Conservation (phyloP, 2,113 vertebrate species). For the Grallaria varia region DNA sequence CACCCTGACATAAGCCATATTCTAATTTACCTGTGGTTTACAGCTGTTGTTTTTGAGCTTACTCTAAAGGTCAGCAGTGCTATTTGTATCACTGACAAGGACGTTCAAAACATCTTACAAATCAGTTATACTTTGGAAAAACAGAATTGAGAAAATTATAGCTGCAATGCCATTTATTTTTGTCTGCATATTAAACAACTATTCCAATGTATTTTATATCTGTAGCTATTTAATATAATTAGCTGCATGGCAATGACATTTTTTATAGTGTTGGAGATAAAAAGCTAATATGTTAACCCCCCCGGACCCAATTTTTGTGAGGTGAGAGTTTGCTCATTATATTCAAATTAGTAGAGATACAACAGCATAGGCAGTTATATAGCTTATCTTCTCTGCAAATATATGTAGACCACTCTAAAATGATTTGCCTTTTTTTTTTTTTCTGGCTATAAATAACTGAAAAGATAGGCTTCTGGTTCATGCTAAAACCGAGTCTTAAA, state of each 20-base stretch:
- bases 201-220: constrained; percentile 29
- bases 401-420: constrained; percentile 26
- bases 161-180: constrained; percentile 34
- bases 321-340: constrained; percentile 56
- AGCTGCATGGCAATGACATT: constrained; percentile 33
- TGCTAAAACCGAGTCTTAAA: neutral
- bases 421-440: neutral
- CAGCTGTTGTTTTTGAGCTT: constrained; percentile 11
- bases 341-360: constrained; percentile 52
- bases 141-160: constrained; percentile 8
- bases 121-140: constrained; percentile 13
- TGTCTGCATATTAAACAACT: constrained; percentile 39
- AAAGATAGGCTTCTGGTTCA: neutral
- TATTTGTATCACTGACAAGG: constrained; percentile 23
- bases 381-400: constrained; percentile 45
- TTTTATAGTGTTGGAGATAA: constrained; percentile 41
- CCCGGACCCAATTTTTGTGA: constrained; percentile 34
- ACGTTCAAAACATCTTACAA: neutral
- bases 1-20: neutral
- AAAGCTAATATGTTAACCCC: constrained; percentile 55
- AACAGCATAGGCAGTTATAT: neutral
- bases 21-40: constrained; percentile 62
- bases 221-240: constrained; percentile 57
- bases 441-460: neutral
- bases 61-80: constrained; percentile 18